Evolutionary conservation across 2,113 vertebrate genomes (phyloP).

Genomic region (Orcinus orca): DNA sequence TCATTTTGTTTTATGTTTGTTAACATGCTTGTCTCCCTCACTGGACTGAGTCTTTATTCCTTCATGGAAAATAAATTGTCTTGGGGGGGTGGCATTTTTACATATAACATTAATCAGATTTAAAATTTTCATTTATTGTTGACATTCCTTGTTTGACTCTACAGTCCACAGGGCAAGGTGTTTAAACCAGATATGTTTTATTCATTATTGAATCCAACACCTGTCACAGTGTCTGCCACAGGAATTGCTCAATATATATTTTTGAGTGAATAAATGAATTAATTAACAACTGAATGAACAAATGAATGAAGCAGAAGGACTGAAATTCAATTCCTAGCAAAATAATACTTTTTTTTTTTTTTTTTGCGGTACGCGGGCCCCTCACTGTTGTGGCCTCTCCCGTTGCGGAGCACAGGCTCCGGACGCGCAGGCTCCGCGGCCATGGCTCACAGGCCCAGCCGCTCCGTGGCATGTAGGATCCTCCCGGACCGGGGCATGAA

Average conservation of each 20-base stretch:
- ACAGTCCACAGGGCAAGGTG: neutral
- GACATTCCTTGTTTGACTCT: neutral
- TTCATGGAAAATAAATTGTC: neutral
- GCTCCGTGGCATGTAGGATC: too few relatives aligned
- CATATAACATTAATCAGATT: neutral
- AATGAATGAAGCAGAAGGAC: neutral
- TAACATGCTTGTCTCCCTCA: neutral
- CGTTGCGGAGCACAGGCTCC: too few relatives aligned
- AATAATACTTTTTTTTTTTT: neutral
- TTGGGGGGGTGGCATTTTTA: neutral
- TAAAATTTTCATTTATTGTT: neutral
- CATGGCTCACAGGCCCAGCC: too few relatives aligned
- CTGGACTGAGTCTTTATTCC: neutral
- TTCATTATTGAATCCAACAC: neutral
- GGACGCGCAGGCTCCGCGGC: too few relatives aligned
- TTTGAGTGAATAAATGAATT: slow-evolving; percentile 15
- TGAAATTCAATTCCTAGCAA: neutral
- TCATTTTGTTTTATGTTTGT: neutral
- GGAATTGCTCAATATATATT: neutral
- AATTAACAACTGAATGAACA: neutral
- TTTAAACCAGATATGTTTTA: neutral
- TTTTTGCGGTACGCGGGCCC: too few relatives aligned
- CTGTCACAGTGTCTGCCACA: neutral
- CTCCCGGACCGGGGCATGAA: too few relatives aligned
- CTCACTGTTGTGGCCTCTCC: too few relatives aligned